Percentiles rank a stretch among this genome's conserved stretches.
phyloP scores from a whole-genome alignment of 2,888 invertebrate genomes.

The Andrena fulva region DNA sequence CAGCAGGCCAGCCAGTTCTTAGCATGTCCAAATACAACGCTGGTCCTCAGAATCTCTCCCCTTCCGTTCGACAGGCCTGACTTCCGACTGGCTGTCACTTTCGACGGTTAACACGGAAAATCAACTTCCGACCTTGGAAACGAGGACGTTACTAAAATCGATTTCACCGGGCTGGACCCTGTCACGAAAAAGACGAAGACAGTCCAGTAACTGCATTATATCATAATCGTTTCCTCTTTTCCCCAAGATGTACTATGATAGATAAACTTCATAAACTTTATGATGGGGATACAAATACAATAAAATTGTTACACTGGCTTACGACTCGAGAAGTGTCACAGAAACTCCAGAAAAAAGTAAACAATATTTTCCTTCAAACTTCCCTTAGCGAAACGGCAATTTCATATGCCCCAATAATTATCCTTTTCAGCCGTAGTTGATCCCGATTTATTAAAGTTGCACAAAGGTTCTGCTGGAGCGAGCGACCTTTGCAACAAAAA shows the following conservation, averaged over 20 bases:
- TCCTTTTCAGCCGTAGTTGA: no score
- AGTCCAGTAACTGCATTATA: constrained; percentile 47
- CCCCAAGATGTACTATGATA: neutral
- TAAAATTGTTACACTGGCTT: no score
- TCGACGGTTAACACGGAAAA: constrained; percentile 64
- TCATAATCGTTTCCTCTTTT: constrained; percentile 49
- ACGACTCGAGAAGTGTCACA: no score
- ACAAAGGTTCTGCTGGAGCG: no score
- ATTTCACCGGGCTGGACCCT: constrained; percentile 55
- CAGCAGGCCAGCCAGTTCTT: constrained; percentile 34
- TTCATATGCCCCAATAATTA: no score
- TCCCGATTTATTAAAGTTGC: no score
- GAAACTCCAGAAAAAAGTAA: no score
- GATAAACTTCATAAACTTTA: no score
- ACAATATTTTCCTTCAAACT: no score
- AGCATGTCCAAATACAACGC: constrained; percentile 34
- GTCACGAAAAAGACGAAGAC: constrained; percentile 33
- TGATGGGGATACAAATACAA: no score
- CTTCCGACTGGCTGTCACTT: constrained; percentile 65
- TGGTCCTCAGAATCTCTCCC: constrained; percentile 33
- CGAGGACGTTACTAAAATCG: constrained; percentile 54
- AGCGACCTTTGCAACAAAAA: no score
- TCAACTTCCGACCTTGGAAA: constrained; percentile 68
- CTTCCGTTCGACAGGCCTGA: constrained; percentile 40
- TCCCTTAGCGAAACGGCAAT: no score